Base-by-base conservation (phyloP, 2,113 vertebrate species). In the Hipposideros armiger region DNA sequence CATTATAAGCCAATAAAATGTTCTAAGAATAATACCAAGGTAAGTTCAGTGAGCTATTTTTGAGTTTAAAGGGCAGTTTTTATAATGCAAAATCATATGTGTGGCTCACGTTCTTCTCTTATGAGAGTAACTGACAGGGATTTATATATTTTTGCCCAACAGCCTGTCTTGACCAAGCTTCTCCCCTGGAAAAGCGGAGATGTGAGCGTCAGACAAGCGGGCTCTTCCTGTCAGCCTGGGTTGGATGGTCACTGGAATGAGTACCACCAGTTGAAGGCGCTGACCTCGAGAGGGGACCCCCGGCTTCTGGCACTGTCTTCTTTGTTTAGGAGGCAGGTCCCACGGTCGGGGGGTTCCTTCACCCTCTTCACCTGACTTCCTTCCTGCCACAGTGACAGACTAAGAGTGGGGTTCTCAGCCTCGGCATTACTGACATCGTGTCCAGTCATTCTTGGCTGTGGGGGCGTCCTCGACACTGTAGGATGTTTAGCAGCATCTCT, bases 381-480 rank as follows among this genome's bases (percentile, higher is more conserved):
- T 74, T 20, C 42, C 32, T 26, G 7, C 56, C 84, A 11, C 11
- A 11, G 3, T 0, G 11, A 6, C 1, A 2, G 17, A 16, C 17
- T 1, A 20, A 78, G 36, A 50, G 36, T 17, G 3, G 15, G 10
- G 11, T 20, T 47, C 28, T 56, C 22, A 0, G 28, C 28, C 5
- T 36, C 0, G 6, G 77, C 32, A 4, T 26, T 7, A 2, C 5
- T 2, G 52, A 6, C 36, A n/a, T 3, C 7, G 8, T 32, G n/a
- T 15, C 54, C 0, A 3, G 1, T 9, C 7, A 13, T 30, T 11
- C 45, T 24, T 2, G 22, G 62, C 13, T 14, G 4, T 4, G 26
- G 52, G 58, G 67, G 19, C 4, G 4, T 11, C 40, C 20, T 54
- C 11, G 0, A 2, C 24, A 3, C 22, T 2, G 24, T 0, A 3